Percentiles rank a stretch among this genome's conserved stretches.
Evolutionary conservation across 2,888 invertebrate species (phyloP).

Genomic region (Drosophila paracracens): DNA sequence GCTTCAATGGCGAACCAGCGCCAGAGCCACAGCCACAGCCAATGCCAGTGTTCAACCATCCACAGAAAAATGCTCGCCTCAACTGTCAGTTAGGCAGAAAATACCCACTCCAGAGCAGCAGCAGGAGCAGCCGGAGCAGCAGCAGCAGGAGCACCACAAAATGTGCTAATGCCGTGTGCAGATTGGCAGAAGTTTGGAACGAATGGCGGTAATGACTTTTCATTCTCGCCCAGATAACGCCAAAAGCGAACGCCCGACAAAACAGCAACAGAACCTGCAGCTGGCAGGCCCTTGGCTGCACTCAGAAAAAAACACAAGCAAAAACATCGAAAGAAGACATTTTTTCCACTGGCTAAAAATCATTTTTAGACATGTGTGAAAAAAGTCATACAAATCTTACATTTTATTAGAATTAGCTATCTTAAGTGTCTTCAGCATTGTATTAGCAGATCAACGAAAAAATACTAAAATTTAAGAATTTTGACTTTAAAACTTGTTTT

Average conservation of each 20-base stretch:
- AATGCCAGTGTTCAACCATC: conserved; percentile 11
- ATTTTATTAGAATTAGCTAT: background rate
- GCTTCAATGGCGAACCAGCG: conserved; percentile 68
- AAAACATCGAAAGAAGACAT: background rate
- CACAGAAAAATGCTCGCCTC: background rate
- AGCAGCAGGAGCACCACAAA: conserved; percentile 21
- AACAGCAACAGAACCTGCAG: conserved; percentile 29
- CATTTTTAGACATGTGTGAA: background rate
- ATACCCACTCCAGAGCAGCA: background rate
- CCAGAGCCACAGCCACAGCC: conserved; percentile 3
- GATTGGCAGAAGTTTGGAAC: conserved; percentile 65
- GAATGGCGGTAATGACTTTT: conserved; percentile 83
- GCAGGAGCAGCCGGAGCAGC: background rate
- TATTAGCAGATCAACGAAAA: background rate
- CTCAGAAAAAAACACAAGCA: background rate
- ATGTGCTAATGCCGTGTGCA: conserved; percentile 49
- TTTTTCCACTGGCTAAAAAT: background rate
- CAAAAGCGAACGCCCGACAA: conserved; percentile 31
- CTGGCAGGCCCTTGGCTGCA: conserved; percentile 22
- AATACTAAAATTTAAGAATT: background rate
- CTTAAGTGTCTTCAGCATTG: background rate
- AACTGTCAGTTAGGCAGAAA: background rate
- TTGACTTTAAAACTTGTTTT: background rate
- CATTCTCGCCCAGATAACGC: conserved; percentile 79
- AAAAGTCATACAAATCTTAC: background rate